Conservation (phyloP, 2,797 vertebrate species). For the Falco biarmicus region DNA sequence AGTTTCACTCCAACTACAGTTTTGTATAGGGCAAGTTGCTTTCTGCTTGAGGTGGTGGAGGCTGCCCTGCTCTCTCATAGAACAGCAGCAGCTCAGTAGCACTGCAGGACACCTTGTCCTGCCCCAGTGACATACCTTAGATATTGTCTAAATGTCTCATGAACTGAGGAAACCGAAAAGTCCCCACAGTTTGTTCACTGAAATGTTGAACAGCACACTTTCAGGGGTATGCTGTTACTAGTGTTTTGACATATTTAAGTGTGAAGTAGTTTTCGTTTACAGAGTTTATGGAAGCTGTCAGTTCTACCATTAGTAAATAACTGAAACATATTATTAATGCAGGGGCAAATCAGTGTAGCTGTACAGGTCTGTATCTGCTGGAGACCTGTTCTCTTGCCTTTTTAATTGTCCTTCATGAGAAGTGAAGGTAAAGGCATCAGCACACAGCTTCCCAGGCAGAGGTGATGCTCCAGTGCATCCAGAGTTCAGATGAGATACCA, state of each 20-base stretch:
- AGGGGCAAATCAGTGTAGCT: background rate
- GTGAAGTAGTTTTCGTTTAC: background rate
- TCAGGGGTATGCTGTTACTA: no score
- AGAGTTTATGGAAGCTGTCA: background rate
- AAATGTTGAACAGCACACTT: background rate
- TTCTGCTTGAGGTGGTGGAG: background rate
- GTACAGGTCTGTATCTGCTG: background rate
- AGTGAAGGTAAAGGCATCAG: background rate
- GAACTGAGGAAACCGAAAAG: background rate
- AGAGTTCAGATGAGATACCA: background rate
- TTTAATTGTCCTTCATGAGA: background rate
- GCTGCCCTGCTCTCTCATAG: background rate
- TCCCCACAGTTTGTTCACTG: background rate
- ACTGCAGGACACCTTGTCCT: fast-evolving
- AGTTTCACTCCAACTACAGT: background rate
- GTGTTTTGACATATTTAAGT: background rate
- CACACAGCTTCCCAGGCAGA: background rate
- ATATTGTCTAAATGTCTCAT: background rate
- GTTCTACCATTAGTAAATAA: background rate
- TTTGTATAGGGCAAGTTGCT: background rate
- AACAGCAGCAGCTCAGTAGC: background rate
- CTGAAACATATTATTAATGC: background rate
- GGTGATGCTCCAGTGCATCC: background rate
- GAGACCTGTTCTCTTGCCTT: background rate
- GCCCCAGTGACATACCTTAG: background rate